Percentiles rank a stretch among this genome's conserved stretches.
Conservation (phyloP, 1,140 invertebrate genomes). For the Agrypnia vestita region DNA sequence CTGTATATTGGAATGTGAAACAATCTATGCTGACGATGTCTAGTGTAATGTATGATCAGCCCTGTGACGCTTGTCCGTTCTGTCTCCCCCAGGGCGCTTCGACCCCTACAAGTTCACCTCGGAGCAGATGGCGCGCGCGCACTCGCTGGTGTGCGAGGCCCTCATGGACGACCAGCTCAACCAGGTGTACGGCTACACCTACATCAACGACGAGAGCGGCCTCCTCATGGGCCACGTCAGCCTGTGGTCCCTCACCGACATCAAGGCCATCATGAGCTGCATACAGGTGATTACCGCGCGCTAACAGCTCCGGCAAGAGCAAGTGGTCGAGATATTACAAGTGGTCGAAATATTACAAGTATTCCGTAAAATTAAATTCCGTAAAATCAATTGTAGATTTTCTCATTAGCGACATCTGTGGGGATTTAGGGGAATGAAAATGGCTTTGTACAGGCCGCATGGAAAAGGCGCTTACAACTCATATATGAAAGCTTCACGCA, state of each 20-base stretch:
- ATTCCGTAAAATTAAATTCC: too few species aligned
- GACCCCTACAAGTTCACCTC: conserved; percentile 83
- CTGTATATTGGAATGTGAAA: too few species aligned
- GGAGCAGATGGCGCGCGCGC: conserved; percentile 83
- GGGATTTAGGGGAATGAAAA: too few species aligned
- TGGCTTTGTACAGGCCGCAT: too few species aligned
- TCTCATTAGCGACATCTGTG: too few species aligned
- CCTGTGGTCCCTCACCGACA: conserved; percentile 86
- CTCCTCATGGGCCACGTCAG: conserved; percentile 87
- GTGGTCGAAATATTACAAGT: not conserved
- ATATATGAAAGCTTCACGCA: too few species aligned
- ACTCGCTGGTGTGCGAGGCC: conserved; percentile 84
- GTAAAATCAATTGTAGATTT: too few species aligned
- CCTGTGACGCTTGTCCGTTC: too few species aligned
- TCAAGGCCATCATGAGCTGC: conserved; percentile 84
- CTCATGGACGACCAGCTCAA: conserved; percentile 87
- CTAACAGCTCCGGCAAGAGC: too few species aligned
- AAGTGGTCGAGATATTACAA: not conserved
- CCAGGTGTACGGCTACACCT: conserved; percentile 83
- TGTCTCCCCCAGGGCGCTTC: conserved; percentile 78
- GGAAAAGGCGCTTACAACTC: too few species aligned
- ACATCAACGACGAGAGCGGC: conserved; percentile 89
- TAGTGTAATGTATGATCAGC: too few species aligned
- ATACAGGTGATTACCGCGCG: conserved; percentile 76
- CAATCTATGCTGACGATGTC: too few species aligned